Conservation (phyloP, 2,888 invertebrate genomes). For the Sicus ferrugineus region DNA sequence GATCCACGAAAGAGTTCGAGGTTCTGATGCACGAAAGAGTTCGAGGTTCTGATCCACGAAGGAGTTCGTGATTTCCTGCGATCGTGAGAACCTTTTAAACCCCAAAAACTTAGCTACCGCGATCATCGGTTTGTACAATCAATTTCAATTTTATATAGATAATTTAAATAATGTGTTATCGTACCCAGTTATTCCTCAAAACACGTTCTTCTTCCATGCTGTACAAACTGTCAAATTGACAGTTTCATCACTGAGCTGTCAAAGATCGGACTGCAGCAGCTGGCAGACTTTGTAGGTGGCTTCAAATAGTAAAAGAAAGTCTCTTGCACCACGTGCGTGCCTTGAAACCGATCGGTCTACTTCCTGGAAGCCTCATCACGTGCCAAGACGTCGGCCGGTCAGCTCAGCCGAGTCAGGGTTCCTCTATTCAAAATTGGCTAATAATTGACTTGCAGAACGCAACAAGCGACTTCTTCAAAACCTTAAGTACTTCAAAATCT, state of each 20-base stretch:
- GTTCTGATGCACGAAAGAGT: too few relatives aligned
- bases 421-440: background rate
- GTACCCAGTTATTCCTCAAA: too few relatives aligned
- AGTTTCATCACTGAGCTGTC: background rate
- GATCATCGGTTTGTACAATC: too few relatives aligned
- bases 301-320: background rate
- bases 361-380: conserved; percentile 16
- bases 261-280: background rate
- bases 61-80: too few relatives aligned
- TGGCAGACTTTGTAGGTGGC: background rate
- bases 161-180: too few relatives aligned
- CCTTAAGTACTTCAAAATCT: background rate
- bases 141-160: too few relatives aligned
- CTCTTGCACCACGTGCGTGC: background rate
- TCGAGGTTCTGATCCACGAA: too few relatives aligned
- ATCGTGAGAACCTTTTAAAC: too few relatives aligned
- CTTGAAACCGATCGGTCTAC: background rate
- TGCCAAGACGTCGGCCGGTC: conserved; percentile 6
- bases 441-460: background rate
- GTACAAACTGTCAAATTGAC: background rate
- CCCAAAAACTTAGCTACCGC: too few relatives aligned
- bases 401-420: background rate
- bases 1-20: too few relatives aligned
- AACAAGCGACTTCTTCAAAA: background rate
- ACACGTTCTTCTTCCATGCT: background rate